These are phyloP conservation scores for Gastracanthus pulcherrimus DNA, from an alignment of 2,888 invertebrate species.

Conservation along the genomic window DNA sequence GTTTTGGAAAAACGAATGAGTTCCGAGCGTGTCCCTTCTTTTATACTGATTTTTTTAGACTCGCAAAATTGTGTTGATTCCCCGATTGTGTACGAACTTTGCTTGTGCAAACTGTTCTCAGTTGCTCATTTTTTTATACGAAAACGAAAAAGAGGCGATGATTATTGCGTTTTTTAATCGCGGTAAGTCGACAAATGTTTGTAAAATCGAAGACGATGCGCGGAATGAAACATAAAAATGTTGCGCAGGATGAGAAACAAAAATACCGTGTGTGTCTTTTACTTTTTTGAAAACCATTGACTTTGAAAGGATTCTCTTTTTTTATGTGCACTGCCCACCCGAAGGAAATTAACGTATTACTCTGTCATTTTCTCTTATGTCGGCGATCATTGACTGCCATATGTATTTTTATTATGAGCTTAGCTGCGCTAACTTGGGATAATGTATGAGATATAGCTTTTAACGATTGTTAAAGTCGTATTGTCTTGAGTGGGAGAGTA, in stretches of 20 bases:
- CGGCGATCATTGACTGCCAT: slow-evolving; percentile 70
- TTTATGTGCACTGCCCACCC: slow-evolving; percentile 44
- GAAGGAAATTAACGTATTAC: slow-evolving; percentile 21
- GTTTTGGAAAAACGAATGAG: background rate
- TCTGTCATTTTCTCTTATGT: slow-evolving; percentile 50
- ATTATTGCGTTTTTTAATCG: slow-evolving; percentile 34
- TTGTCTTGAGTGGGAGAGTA: slow-evolving; percentile 64
- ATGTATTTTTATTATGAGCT: slow-evolving; percentile 65
- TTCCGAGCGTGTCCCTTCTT: slow-evolving; percentile 15
- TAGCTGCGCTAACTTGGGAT: slow-evolving; percentile 75
- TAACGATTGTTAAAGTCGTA: slow-evolving; percentile 71
- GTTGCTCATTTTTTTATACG: slow-evolving; percentile 38
- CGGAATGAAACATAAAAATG: background rate
- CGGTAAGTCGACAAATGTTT: slow-evolving; percentile 22
- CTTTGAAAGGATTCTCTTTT: slow-evolving; percentile 24
- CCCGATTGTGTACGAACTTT: slow-evolving; percentile 12
- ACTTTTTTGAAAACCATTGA: slow-evolving; percentile 18
- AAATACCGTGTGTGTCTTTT: slow-evolving; percentile 14
- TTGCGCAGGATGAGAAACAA: slow-evolving; percentile 2
- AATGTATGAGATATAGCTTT: slow-evolving; percentile 74
- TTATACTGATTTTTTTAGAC: slow-evolving; percentile 48
- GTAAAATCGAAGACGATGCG: slow-evolving; percentile 17
- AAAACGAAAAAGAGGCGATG: slow-evolving; percentile 26
- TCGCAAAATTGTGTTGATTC: slow-evolving; percentile 37
- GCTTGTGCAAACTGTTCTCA: slow-evolving; percentile 44